phyloP scores from a whole-genome alignment of 2,888 invertebrate species.

The Venusia cambrica region DNA sequence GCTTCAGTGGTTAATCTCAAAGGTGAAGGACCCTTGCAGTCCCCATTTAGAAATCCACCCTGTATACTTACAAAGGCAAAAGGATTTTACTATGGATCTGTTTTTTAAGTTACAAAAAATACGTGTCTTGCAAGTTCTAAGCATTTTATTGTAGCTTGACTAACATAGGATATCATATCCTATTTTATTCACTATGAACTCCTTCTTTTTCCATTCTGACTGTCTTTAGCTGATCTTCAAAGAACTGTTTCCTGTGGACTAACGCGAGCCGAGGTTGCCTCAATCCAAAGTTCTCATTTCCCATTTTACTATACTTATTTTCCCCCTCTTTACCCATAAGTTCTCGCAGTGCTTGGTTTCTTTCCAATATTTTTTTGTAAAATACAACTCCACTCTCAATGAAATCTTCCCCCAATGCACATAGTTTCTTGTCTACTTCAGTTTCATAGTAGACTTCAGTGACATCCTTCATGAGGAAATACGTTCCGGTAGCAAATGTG shows the following conservation, averaged over 20 bases:
- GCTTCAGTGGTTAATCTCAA: too few species aligned
- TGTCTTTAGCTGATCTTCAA: conserved; percentile 78
- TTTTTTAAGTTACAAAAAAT: too few species aligned
- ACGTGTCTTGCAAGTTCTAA: too few species aligned
- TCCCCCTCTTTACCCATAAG: conserved; percentile 84
- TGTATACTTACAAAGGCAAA: too few species aligned
- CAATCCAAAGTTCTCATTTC: conserved; percentile 85
- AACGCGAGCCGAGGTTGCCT: conserved; percentile 84
- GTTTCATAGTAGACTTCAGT: conserved; percentile 83
- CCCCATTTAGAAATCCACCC: too few species aligned
- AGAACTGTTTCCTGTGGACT: conserved; percentile 83
- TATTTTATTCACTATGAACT: conserved; percentile 8
- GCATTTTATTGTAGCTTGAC: too few species aligned
- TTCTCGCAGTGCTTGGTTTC: conserved; percentile 86
- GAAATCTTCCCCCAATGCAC: conserved; percentile 82
- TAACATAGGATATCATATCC: conserved; percentile 1
- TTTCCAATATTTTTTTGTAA: conserved; percentile 86
- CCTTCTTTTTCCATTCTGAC: conserved; percentile 22
- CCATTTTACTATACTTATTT: conserved; percentile 82
- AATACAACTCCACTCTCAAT: conserved; percentile 87
- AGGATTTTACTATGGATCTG: too few species aligned
- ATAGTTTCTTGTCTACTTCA: conserved; percentile 82
- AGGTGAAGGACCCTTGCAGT: too few species aligned
- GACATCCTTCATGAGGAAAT: conserved; percentile 84
- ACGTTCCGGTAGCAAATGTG: conserved; percentile 80